Base-by-base conservation (phyloP, 2,888 invertebrate genomes). In the Endotricha flammealis region DNA sequence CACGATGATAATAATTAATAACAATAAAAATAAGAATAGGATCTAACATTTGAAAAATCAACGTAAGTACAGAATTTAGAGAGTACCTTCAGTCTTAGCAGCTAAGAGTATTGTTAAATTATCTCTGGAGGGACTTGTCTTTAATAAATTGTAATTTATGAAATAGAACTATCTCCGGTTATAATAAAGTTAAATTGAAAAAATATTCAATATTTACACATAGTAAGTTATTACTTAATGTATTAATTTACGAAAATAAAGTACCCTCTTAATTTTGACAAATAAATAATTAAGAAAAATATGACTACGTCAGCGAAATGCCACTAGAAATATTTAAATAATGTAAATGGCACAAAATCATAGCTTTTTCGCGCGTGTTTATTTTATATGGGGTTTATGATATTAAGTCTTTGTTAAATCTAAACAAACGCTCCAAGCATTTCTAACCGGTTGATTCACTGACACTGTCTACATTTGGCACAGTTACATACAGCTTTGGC, bases 81-180 rank as follows among this genome's bases (percentile, higher is more conserved):
- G 57, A 67, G 64, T 69, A 76, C 67, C 66, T 63, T 82, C 80
- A 83, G 83, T 83, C 85, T 83, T 85, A 82, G 69, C 62, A 64
- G 73, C 81, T 82, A 85, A 71, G 63, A 78, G 67, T 78, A 77
- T 72, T 76, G 71, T 75, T 75, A 68, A 72, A 72, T 61, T 73
- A 70, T 74, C 48, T 74, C 58, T 83, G 83, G 85, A 83, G 81
- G 85, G 83, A 85, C 57, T 82, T 79, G 63, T 71, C 65, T 65
- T 76, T 48, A 70, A 74, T 68, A 67, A 71, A 69, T 71, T 59
- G 67, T 73, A 67, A 61, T 65, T 67, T 64, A 65, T 56, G 58
- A 63, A 51, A 61, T 76, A 74, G 64, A 68, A 58, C 56, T 74
- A 67, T 68, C 54, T 68, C 62, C 68, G 68, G 69, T 60, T 64